Conservation (phyloP, 2,113 vertebrate species). For the Daboia siamensis region DNA sequence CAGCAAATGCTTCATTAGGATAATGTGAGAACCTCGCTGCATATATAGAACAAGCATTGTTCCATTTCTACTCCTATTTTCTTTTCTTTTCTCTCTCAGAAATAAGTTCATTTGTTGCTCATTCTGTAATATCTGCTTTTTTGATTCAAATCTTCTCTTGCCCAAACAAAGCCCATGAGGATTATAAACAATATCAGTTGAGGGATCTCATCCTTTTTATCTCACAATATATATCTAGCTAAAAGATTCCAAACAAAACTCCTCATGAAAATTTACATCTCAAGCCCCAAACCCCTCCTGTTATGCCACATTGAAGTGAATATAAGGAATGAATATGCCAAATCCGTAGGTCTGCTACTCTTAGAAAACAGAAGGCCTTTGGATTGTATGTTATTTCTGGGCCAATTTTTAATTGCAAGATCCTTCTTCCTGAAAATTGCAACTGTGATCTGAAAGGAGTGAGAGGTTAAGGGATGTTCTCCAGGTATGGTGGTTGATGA, state of each 20-base stretch:
- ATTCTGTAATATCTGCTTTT: background rate
- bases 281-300: background rate
- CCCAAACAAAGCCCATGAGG: background rate
- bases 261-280: background rate
- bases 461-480: background rate
- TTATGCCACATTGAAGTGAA: background rate
- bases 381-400: background rate
- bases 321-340: background rate
- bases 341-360: background rate
- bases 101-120: background rate
- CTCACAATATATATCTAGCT: background rate
- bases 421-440: background rate
- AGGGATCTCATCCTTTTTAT: background rate
- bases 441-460: background rate
- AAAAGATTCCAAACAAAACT: background rate
- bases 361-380: background rate
- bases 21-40: background rate
- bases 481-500: background rate
- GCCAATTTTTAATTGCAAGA: background rate
- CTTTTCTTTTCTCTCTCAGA: background rate
- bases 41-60: background rate
- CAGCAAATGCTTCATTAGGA: constrained; percentile 21
- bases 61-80: background rate
- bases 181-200: background rate
- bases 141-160: background rate